phyloP scores from a whole-genome alignment of 37 sponge, comb jelly and placozoan species.

The Dysidea cf. avara region DNA sequence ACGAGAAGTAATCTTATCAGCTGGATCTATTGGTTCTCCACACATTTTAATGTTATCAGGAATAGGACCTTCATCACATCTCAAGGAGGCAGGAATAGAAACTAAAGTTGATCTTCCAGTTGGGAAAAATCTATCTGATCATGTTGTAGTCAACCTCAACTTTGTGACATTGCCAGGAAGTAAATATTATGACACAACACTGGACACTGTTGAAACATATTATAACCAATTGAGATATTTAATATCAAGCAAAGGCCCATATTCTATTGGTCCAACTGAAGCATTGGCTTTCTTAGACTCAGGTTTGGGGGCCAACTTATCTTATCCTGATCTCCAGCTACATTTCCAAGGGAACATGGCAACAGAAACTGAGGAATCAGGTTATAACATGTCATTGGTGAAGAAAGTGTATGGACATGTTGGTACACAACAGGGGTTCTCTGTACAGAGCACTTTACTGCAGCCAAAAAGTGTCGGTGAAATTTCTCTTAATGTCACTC shows the following conservation, averaged over 20 bases:
- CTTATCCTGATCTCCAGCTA: constrained; percentile 52
- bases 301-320: constrained; percentile 11
- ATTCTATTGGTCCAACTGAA: constrained; percentile 36
- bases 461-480: constrained; percentile 76
- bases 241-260: constrained; percentile 41
- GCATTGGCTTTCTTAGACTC: constrained; percentile 36
- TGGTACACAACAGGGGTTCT: not conserved
- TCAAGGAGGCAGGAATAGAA: too few relatives aligned
- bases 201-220: not conserved
- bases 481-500: constrained; percentile 28
- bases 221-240: constrained; percentile 39
- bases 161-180: constrained; percentile 1
- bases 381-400: not conserved
- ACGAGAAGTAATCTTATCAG: too few relatives aligned
- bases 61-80: too few relatives aligned
- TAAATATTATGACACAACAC: constrained; percentile 1
- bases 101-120: constrained; percentile 67
- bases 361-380: too few relatives aligned
- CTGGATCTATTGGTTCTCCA: too few relatives aligned
- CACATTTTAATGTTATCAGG: too few relatives aligned
- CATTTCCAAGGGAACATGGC: constrained; percentile 17
- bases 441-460: constrained; percentile 29
- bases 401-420: not conserved
- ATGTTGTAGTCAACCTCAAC: constrained; percentile 56
- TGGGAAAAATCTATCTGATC: constrained; percentile 85